Base-by-base conservation (phyloP, 2,797 vertebrate species). In the Notamacropus eugenii region DNA sequence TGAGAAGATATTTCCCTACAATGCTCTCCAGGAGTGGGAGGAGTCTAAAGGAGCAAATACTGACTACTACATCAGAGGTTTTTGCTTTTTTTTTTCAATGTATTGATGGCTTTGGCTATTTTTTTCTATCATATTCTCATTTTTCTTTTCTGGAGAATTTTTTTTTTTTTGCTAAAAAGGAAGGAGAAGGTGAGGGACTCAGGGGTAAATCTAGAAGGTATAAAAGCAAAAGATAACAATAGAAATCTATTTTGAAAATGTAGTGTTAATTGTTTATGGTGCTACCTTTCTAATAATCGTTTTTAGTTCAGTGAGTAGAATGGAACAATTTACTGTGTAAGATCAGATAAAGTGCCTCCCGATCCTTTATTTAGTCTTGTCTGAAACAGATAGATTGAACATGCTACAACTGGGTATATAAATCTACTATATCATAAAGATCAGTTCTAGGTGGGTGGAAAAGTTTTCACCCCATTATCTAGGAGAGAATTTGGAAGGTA, bases 401-500 rank as follows among this genome's bases (percentile, higher is more conserved):
- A 90, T 94, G 5, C 29, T 87, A 0, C 29, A 93, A 19, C 56
- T 91, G 67, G 3, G 34, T n/a, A 74, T 93, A 62, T 56, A 95
- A 93, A 54, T 56, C 46, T 12, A 59, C 92, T 93, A 96, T 9
- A 67, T 29, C 10, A 40, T 40, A 9, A 67, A 67, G 28, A 96
- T 92, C 16, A 57, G 92, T 92, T 95, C 11, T 67, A 34, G 29
- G 31, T 90, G 67, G 58, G 87, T 46, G 74, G 62, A 54, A 92
- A 93, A 94, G 10, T 59, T 91, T 82, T 95, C 46, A 90, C 62
- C 91, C 58, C 58, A 34, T 91, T 95, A 96, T 94, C 34, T 46
- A 93, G 92, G 40, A 31, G 4, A 46, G 46, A 74, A 2, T 27
- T 14, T 22, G n/a, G 34, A 55, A 3, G 8, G 62, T 14, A 67